Conservation (phyloP, 1,140 invertebrate species). For the Musca vetustissima region DNA sequence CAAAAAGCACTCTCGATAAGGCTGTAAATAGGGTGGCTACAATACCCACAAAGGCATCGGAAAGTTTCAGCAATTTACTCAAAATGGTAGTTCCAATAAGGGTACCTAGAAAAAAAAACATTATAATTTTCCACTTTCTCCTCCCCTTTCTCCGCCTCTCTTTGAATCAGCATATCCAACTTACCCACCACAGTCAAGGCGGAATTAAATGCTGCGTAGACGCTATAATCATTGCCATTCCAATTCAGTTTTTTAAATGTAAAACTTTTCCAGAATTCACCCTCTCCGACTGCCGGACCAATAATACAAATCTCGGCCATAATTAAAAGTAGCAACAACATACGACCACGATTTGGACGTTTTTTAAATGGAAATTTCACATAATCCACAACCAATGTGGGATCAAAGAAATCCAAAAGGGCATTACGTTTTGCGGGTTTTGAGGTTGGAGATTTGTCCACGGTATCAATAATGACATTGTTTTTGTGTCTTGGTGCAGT, state of each 20-base stretch:
- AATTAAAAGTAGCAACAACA: constrained; percentile 44
- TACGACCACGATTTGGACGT: constrained; percentile 43
- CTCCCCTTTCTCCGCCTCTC: too few species aligned
- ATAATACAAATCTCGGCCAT: constrained; percentile 46
- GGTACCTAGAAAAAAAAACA: constrained; percentile 35
- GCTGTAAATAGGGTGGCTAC: constrained; percentile 44
- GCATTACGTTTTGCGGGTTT: constrained; percentile 31
- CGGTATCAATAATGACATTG: constrained; percentile 28
- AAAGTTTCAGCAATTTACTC: constrained; percentile 48
- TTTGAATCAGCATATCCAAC: neutral
- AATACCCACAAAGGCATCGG: constrained; percentile 48
- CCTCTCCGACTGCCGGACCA: constrained; percentile 46
- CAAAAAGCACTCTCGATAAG: constrained; percentile 43
- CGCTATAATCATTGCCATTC: constrained; percentile 51
- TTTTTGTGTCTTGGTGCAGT: neutral
- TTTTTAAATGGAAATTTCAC: constrained; percentile 45
- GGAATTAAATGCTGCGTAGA: constrained; percentile 42
- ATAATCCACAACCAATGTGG: constrained; percentile 46
- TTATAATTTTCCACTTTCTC: too few species aligned
- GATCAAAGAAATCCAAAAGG: constrained; percentile 49
- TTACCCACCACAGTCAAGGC: constrained; percentile 35
- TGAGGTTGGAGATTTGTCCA: constrained; percentile 15
- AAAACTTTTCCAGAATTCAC: constrained; percentile 49
- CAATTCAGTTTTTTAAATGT: constrained; percentile 49
- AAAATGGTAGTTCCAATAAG: constrained; percentile 51